Evolutionary conservation across 2,113 vertebrate species (phyloP), one percentile per base, ranked within the genome.

Genomic region (Barnardius zonarius): DNA sequence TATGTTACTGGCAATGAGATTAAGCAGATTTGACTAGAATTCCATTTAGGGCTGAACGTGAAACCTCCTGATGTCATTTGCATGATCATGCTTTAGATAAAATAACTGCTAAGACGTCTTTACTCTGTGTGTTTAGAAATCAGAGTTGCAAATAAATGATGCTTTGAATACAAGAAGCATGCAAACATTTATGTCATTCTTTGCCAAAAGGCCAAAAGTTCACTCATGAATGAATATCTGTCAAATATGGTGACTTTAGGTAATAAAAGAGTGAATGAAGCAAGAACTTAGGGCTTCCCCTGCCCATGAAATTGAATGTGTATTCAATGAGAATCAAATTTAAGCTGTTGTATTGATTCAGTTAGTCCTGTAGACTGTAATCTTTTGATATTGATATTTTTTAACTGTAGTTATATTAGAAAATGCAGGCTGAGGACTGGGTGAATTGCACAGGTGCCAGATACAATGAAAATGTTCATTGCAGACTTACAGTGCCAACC

Each of bases 301-400:
- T 86, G 48, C 28, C 18, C 20, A 27, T 79, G 43, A 80, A 88
- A 70, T 67, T 25, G 46, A 89, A 62, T 57, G 23, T 43, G 76
- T 91, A 83, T 72, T 91, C 59, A 44, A 57, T 89, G 75, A 86
- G 62, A 86, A 86, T 89, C 20, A 76, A 89, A 83, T 89, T 80
- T 57, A 76, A 95, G 52, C 48, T 67, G 37, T 51, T 67, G 25
- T 59, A 96, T 96, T 31, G 76, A 94, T 91, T 89, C 39, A 63
- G 43, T 75, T 72, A 86, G 41, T 61, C 48, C 16, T 73, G 67
- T 35, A 67, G 61, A 46, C 73, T 37, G 35, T 54, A 64, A 68
- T 64, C 20, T 51, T 55, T 67, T 51, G 24, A n/a, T 88, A 82
- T 19, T 35, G 44, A 31, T 89, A 63, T 61, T 76, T 91, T 76